These are phyloP conservation scores for Sebastes steindachneri DNA, from an alignment of 2,797 vertebrate genomes.

Conservation along the genomic window DNA sequence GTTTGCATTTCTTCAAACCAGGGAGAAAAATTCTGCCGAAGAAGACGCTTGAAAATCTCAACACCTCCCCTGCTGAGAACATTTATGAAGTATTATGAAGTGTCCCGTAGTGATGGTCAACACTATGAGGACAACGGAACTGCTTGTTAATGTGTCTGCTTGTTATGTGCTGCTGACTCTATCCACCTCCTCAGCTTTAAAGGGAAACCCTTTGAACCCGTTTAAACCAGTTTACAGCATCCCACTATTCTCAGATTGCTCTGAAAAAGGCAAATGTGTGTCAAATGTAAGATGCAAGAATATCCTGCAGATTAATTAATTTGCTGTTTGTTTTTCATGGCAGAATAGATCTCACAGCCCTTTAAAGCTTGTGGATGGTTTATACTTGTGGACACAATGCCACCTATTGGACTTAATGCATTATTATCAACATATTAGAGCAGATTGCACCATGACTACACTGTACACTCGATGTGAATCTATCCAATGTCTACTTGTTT, in stretches of 20 bases:
- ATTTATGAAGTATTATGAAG: constrained; percentile 44
- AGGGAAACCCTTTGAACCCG: background rate
- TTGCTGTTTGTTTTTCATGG: background rate
- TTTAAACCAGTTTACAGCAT: background rate
- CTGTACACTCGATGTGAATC: background rate
- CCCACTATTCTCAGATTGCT: background rate
- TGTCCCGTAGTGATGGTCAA: background rate
- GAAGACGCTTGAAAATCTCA: background rate
- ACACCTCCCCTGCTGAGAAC: constrained; percentile 34
- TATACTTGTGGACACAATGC: constrained; percentile 34
- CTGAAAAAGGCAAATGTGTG: background rate
- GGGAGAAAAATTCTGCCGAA: constrained; percentile 10
- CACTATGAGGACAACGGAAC: background rate
- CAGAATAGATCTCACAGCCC: background rate
- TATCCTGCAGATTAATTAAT: background rate
- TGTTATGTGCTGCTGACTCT: background rate
- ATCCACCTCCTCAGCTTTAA: background rate
- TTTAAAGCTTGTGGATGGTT: background rate
- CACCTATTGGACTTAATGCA: constrained; percentile 56
- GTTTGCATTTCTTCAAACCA: constrained; percentile 44
- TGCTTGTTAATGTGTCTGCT: background rate
- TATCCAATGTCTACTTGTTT: background rate
- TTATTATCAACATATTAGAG: background rate
- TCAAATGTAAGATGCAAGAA: constrained; percentile 1
- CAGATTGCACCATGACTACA: background rate